Conservation (phyloP, 2,113 vertebrate species). For the Sapajus apella region DNA sequence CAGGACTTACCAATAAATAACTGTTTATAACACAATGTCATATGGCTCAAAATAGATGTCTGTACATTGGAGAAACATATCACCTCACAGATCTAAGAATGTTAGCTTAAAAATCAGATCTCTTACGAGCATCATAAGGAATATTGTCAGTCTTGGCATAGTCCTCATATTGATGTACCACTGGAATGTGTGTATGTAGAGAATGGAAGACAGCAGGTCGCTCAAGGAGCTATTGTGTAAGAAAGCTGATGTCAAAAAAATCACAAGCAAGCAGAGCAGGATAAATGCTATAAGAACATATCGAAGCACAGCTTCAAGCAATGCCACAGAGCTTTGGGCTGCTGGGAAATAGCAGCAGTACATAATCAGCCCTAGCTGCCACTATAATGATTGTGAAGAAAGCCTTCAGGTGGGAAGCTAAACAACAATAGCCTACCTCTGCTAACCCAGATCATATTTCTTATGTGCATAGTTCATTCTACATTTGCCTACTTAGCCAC, state of each 20-base stretch:
- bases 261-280: constrained; percentile 53
- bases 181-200: constrained; percentile 61
- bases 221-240: constrained; percentile 59
- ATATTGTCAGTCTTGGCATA: not conserved
- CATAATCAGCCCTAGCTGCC: not conserved
- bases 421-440: not conserved
- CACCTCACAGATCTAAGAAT: not conserved
- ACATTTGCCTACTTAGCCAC: not conserved
- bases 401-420: not conserved
- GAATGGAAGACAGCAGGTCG: constrained; percentile 69
- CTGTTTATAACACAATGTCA: not conserved
- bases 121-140: not conserved
- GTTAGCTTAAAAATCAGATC: constrained; percentile 43
- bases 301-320: constrained; percentile 51
- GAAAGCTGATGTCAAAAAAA: constrained; percentile 42
- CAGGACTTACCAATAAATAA: not conserved
- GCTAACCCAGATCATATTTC: not conserved
- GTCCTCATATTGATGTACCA: not conserved
- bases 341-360: constrained; percentile 61
- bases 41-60: not conserved
- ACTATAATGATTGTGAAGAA: not conserved
- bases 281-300: constrained; percentile 57
- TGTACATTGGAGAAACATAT: not conserved
- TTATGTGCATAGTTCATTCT: not conserved
- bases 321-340: not conserved